phyloP scores from a whole-genome alignment of 1,140 invertebrate species.

The Portunus trituberculatus region DNA sequence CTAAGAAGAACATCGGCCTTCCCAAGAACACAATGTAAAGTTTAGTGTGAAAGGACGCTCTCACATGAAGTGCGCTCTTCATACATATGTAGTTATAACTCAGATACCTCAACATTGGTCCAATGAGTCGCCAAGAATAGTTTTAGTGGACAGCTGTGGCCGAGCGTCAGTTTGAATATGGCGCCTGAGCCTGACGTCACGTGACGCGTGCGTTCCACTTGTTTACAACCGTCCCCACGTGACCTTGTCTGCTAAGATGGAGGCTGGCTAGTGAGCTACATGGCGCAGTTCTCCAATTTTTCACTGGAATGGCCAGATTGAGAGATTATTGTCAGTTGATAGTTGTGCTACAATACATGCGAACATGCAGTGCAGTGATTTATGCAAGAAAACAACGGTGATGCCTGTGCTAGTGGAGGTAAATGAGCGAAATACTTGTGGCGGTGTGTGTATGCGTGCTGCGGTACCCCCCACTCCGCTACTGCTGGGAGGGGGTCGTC shows the following conservation, averaged over 20 bases:
- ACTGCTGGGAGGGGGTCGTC: constrained; percentile 69
- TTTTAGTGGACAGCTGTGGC: background rate
- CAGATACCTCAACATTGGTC: too few relatives aligned
- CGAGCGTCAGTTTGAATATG: background rate
- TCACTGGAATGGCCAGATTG: constrained; percentile 70
- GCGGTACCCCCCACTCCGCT: background rate
- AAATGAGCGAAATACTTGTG: constrained; percentile 68
- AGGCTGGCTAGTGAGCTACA: constrained; percentile 68
- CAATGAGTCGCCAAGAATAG: background rate
- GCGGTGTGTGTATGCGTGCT: constrained; percentile 46
- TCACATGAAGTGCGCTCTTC: too few relatives aligned
- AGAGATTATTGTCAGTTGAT: constrained; percentile 25
- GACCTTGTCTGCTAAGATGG: constrained; percentile 76
- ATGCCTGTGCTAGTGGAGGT: constrained; percentile 63
- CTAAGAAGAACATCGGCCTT: too few relatives aligned
- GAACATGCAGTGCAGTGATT: constrained; percentile 72
- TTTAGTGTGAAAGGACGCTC: too few relatives aligned
- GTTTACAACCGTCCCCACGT: constrained; percentile 77
- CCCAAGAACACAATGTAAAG: too few relatives aligned
- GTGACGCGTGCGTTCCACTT: constrained; percentile 75
- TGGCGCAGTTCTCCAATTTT: constrained; percentile 67
- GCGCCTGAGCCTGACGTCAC: constrained; percentile 60
- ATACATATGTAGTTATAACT: too few relatives aligned
- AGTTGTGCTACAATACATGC: constrained; percentile 30
- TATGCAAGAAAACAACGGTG: constrained; percentile 65